Percentiles rank a stretch among this genome's conserved stretches.
phyloP scores from a whole-genome alignment of 1,140 invertebrate species.

The Bombus waltoni region DNA sequence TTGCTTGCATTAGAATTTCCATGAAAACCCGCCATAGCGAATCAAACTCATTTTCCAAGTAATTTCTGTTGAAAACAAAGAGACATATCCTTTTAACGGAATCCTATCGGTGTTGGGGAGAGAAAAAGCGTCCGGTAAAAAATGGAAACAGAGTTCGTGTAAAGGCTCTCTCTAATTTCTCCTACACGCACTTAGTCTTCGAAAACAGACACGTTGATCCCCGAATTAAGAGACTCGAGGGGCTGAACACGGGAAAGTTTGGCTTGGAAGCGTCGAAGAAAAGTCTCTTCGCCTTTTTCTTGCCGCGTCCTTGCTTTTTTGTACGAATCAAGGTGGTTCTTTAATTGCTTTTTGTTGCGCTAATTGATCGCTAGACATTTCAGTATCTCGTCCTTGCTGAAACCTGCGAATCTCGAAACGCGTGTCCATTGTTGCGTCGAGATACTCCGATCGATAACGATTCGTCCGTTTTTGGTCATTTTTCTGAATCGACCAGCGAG shows the following conservation, averaged over 20 bases:
- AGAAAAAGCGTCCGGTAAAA: background rate
- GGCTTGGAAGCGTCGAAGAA: conserved; percentile 45
- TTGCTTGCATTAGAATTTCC: background rate
- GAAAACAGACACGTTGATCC: conserved; percentile 60
- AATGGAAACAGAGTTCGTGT: conserved; percentile 24
- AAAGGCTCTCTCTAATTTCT: conserved; percentile 49
- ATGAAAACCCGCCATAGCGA: background rate
- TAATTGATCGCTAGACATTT: conserved; percentile 43
- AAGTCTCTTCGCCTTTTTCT: conserved; percentile 44
- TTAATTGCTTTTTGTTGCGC: conserved; percentile 54
- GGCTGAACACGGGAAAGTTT: conserved; percentile 49
- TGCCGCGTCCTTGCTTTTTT: conserved; percentile 18
- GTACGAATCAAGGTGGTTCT: conserved; percentile 18
- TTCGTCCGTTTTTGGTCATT: background rate
- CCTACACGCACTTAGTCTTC: conserved; percentile 51
- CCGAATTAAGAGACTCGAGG: conserved; percentile 59
- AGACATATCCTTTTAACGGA: background rate
- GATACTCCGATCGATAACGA: background rate
- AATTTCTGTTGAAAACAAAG: background rate
- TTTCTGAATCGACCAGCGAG: background rate
- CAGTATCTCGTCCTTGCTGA: background rate
- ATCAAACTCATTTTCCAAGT: background rate
- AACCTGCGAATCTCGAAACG: background rate
- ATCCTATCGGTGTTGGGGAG: background rate
- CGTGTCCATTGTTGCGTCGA: too few species aligned